These are phyloP conservation scores for Pycnonotus jocosus DNA, from an alignment of 2,113 vertebrate genomes.

Conservation along the genomic window DNA sequence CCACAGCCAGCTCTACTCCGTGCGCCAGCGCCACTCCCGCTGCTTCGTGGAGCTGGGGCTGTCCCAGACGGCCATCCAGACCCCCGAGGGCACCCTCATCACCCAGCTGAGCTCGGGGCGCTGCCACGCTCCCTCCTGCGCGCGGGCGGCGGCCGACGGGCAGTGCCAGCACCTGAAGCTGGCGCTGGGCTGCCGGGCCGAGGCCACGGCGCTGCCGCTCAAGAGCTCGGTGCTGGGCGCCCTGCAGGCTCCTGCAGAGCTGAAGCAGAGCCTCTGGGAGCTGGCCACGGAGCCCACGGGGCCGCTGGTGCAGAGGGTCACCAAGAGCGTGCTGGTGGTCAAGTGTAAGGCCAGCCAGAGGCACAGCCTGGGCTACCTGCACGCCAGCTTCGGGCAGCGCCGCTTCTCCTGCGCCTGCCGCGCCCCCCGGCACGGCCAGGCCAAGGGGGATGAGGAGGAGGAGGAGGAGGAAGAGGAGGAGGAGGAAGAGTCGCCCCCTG, in stretches of 20 bases:
- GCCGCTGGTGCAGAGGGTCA: conserved; percentile 85
- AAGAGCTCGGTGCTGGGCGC: conserved; percentile 83
- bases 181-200: conserved; percentile 77
- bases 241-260: conserved; percentile 69
- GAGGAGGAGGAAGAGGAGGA: background rate
- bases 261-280: conserved; percentile 84
- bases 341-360: conserved; percentile 79
- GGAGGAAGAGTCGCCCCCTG: background rate
- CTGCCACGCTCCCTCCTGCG: conserved; percentile 64
- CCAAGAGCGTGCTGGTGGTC: conserved; percentile 80
- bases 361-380: conserved; percentile 84
- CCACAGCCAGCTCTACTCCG: conserved; percentile 81
- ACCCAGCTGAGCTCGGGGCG: conserved; percentile 85
- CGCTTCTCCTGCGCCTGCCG: conserved; percentile 75
- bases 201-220: conserved; percentile 81
- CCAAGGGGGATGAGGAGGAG: background rate
- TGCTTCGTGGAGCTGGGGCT: conserved; percentile 88
- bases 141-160: background rate
- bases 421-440: background rate
- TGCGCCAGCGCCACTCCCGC: conserved; percentile 74
- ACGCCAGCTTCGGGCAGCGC: conserved; percentile 77
- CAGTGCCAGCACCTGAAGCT: conserved; percentile 87
- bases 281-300: conserved; percentile 83
- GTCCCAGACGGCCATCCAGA: conserved; percentile 80
- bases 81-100: conserved; percentile 78